phyloP scores from a whole-genome alignment of 1,140 invertebrate species.

The Caenorhabditis tropicalis region DNA sequence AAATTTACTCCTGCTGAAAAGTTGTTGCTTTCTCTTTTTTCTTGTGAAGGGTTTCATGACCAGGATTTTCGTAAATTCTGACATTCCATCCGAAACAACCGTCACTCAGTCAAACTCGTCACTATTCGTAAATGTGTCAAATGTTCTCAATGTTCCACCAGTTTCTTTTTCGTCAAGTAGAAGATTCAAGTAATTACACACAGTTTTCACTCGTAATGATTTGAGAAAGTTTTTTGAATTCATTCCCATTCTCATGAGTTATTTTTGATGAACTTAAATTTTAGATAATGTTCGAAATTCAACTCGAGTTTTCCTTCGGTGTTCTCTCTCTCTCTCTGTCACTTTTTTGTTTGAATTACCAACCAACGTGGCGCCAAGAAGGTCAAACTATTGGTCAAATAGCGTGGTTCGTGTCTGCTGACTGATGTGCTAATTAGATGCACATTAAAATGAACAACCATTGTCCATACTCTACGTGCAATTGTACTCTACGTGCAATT shows the following conservation, averaged over 20 bases:
- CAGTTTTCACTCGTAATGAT: background rate
- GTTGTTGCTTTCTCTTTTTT: background rate
- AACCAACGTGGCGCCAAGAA: background rate
- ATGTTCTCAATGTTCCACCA: background rate
- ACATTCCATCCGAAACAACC: background rate
- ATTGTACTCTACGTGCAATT: background rate
- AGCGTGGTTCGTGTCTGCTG: background rate
- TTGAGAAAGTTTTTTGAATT: too few species aligned
- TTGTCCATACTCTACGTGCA: background rate
- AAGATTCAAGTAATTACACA: background rate
- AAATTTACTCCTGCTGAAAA: too few species aligned
- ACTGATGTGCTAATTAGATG: slow-evolving; percentile 14
- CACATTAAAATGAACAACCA: background rate
- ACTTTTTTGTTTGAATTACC: background rate
- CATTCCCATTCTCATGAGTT: too few species aligned
- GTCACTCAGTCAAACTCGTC: background rate
- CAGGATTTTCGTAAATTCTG: background rate
- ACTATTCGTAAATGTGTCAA: slow-evolving; percentile 5
- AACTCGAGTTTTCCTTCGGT: too few species aligned
- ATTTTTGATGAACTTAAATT: too few species aligned
- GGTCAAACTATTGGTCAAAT: background rate
- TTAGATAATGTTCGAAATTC: too few species aligned
- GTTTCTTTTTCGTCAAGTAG: background rate
- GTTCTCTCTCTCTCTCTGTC: too few species aligned
- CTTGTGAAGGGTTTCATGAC: background rate